Evolutionary conservation across 92 coral and sea anemone species (phyloP).

Genomic region (Porites evermanni): DNA sequence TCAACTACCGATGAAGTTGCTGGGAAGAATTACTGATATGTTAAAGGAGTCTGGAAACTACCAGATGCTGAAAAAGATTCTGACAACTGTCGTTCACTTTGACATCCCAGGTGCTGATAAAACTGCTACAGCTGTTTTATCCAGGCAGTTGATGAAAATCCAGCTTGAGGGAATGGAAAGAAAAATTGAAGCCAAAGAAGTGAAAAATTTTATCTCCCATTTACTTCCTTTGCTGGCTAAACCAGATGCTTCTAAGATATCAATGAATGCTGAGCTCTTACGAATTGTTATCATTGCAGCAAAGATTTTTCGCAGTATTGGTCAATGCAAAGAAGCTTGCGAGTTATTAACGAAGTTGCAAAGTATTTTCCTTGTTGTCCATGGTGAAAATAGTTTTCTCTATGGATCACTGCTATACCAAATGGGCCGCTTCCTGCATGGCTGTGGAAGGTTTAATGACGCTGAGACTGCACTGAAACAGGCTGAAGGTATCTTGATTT

Average conservation of each 20-base stretch:
- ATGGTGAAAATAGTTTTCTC: not conserved
- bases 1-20: not conserved
- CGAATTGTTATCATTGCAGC: slow-evolving; percentile 2
- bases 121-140: not conserved
- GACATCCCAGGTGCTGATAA: not conserved
- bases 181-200: not conserved
- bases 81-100: not conserved
- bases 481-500: not conserved
- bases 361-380: not conserved
- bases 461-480: not conserved
- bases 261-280: slow-evolving; percentile 13
- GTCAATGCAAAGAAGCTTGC: slow-evolving; percentile 2
- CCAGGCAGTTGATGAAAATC: slow-evolving; percentile 8
- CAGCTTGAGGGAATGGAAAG: slow-evolving; percentile 1
- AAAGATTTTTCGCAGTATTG: not conserved
- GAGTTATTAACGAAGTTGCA: slow-evolving; percentile 15
- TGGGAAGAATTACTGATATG: slow-evolving; percentile 9
- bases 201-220: not conserved
- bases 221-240: not conserved
- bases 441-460: not conserved
- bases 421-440: slow-evolving; percentile 10
- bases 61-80: not conserved
- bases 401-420: slow-evolving; percentile 14
- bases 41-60: not conserved
- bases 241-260: not conserved